Evolutionary conservation across 2,797 vertebrate genomes (phyloP), one percentile per base, ranked within the genome.

Genomic region (Melanotaenia trifasciata): DNA sequence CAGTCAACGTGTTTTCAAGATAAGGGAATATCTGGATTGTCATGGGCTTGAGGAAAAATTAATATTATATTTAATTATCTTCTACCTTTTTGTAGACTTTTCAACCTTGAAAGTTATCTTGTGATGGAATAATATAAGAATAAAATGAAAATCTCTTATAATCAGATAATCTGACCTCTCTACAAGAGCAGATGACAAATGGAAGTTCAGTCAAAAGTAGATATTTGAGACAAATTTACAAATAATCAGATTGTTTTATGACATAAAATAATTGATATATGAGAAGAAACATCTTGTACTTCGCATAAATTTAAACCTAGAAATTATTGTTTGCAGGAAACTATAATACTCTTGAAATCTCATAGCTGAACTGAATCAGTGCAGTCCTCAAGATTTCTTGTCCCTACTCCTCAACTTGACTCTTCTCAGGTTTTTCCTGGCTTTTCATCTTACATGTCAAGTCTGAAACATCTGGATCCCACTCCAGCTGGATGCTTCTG

Each of bases 401-500:
- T 20, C 4, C 9, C 67, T 81, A 90, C 79, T 92, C 87, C 69
- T 91, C 89, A 9, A 58, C 8, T 4, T 12, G 58, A 32, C 51
- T 67, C 62, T 87, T 78, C 61, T 87, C 84, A 3, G 38, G 54
- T 35, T 67, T 50, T 36, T 87, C 89, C 68, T 80, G 61, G 36
- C 38, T 72, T 66, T 69, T 36, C 18, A 12, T 8, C 32, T 84
- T 73, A 13, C 62, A 14, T 0, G 24, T 26, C 0, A 58, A 53
- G 13, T 60, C 67, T 8, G 2, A 3, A 0, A 0, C 4, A 13
- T 77, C 62, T 0, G 79, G 47, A 33, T 94, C 93, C 86, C 85
- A 93, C 73, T 96, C 95, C 90, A 96, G 92, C 66, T 67, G 82
- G 79, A 96, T 2, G 8, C 79, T 92, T 72, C 91, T 94, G 74